phyloP scores from a whole-genome alignment of 2,888 invertebrate species.

The Glomeris marginata region DNA sequence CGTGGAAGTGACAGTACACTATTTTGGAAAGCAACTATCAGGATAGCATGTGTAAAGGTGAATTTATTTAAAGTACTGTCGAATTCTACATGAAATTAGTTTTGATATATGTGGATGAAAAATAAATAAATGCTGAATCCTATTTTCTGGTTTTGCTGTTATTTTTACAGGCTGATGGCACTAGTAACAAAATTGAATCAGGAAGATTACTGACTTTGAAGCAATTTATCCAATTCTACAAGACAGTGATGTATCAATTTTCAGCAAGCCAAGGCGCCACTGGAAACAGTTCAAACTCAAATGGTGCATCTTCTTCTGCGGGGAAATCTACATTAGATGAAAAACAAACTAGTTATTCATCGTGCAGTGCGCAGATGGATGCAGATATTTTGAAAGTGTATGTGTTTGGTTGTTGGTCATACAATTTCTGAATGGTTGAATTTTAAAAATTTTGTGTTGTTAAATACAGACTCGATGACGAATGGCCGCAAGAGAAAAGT shows the following conservation, averaged over 20 bases:
- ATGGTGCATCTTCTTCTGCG: conserved; percentile 3
- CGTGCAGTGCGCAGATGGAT: background rate
- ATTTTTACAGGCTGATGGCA: conserved; percentile 35
- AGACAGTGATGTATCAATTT: conserved; percentile 9
- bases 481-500: conserved; percentile 11
- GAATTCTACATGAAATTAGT: no score
- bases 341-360: background rate
- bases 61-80: conserved; percentile 7
- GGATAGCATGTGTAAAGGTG: conserved; percentile 45
- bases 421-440: no score
- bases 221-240: conserved; percentile 45
- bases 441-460: background rate
- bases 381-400: background rate
- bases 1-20: conserved; percentile 46
- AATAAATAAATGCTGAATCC: background rate
- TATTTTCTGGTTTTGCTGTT: conserved; percentile 7
- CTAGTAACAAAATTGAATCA: conserved; percentile 39
- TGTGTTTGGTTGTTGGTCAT: background rate
- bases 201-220: conserved; percentile 44
- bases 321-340: background rate
- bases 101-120: no score
- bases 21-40: conserved; percentile 52
- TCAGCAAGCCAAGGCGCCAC: background rate
- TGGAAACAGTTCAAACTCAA: no score
- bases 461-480: background rate